Evolutionary conservation across 2,113 vertebrate species (phyloP), one percentile per base, ranked within the genome.

Genomic region (Myiagra hebetior): DNA sequence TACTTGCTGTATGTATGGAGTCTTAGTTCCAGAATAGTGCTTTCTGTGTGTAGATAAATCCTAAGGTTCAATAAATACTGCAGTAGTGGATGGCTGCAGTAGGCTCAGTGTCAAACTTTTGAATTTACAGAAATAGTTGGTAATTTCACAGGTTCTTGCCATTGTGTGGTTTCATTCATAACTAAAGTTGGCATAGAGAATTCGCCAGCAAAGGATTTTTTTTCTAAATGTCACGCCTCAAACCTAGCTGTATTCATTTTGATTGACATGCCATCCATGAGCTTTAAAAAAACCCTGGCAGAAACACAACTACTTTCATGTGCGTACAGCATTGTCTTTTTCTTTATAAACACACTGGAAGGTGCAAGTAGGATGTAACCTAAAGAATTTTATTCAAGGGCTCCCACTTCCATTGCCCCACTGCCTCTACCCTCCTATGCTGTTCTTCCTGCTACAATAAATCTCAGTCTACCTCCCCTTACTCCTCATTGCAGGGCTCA

Each of bases 91-190:
- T 84, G 37, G n/a, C 69, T 89, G 31, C 37, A 55, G 56, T 12
- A 63, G 46, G 15, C 35, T 82, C 0, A 0, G 0, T 24, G 27
- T 60, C 52, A 62, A 72, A 67, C 18, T 60, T 74, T 10, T 44
- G 21, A 80, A 47, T 2, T 1, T 49, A n/a, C 30, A 59, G 46
- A 63, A 89, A 26, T 22, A 28, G 33, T 22, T 46, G 11, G 21
- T 81, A 39, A 23, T 77, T 82, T 85, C 44, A n/a, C 47, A 64
- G 11, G 13, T 89, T 91, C 35, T 70, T 67, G 33, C 4, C 2
- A 6, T 46, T 73, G 15, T 12, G 31, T 85, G 30, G 12, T 62
- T 76, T 95, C 19, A 52, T 62, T 88, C 27, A 24, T 59, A 53
- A 72, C 10, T 76, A 33, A 41, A 82, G 15, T 16, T 65, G 35